Percentiles rank a stretch among this genome's conserved stretches.
Conservation (phyloP, 2,888 invertebrate genomes). For the Acleris sparsana region DNA sequence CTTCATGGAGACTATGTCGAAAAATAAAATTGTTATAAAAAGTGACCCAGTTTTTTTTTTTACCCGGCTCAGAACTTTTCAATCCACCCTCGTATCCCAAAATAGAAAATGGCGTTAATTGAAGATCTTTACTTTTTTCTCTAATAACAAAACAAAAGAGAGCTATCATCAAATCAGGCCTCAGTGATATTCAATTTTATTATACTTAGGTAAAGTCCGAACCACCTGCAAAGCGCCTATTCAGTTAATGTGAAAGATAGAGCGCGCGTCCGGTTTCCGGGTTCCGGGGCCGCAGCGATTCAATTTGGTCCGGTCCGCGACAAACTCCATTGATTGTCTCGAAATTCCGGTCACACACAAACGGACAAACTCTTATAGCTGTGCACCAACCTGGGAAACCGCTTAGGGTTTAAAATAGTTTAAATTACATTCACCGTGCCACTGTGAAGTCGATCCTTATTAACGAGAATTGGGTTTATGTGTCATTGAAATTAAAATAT, state of each 20-base stretch:
- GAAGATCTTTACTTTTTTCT: too few species aligned
- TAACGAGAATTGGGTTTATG: too few species aligned
- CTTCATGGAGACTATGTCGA: too few species aligned
- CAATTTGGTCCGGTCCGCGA: constrained; percentile 72
- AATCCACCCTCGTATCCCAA: too few species aligned
- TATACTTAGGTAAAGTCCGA: constrained; percentile 25
- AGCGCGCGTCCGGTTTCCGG: constrained; percentile 74
- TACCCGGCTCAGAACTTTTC: too few species aligned
- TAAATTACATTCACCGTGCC: not conserved
- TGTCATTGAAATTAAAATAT: too few species aligned
- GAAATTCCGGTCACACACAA: constrained; percentile 72
- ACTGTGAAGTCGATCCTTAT: not conserved
- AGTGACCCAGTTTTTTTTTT: too few species aligned
- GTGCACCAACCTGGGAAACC: constrained; percentile 7
- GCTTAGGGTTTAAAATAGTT: constrained; percentile 3
- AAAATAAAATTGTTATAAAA: too few species aligned
- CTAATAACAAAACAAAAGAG: too few species aligned
- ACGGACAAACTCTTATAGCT: constrained; percentile 45
- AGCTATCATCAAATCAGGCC: too few species aligned
- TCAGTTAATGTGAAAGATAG: constrained; percentile 60
- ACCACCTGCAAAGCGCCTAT: constrained; percentile 44
- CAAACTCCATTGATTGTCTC: constrained; percentile 81
- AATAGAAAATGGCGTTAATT: too few species aligned
- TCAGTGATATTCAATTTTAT: constrained; percentile 13
- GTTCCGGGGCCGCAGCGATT: constrained; percentile 53